Evolutionary conservation across 2,888 invertebrate genomes (phyloP).

Genomic region (Ferdinandea cuprea): DNA sequence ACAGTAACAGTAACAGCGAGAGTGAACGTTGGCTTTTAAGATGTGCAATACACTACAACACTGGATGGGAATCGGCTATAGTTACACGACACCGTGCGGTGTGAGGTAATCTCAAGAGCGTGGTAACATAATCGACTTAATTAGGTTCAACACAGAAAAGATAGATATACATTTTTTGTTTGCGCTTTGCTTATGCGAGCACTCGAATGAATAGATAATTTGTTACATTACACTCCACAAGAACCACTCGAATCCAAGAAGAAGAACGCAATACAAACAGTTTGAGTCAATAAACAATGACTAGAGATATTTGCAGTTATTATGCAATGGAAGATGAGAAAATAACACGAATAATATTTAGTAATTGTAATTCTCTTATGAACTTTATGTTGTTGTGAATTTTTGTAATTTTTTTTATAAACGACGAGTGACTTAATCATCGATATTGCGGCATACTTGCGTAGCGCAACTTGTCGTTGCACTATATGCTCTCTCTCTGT

Average conservation of each 20-base stretch:
- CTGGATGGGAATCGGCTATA: no score
- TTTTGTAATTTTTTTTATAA: slow-evolving; percentile 16
- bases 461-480: slow-evolving; percentile 18
- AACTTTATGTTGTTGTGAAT: not conserved
- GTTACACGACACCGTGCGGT: not conserved
- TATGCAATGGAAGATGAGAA: slow-evolving; percentile 50
- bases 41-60: slow-evolving; percentile 39
- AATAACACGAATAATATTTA: slow-evolving; percentile 28
- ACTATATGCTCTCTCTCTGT: slow-evolving; percentile 1
- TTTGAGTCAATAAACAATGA: slow-evolving; percentile 41
- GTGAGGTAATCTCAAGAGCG: slow-evolving; percentile 73
- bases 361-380: slow-evolving; percentile 59
- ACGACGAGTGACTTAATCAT: slow-evolving; percentile 57
- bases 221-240: slow-evolving; percentile 37
- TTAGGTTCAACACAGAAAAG: slow-evolving; percentile 55
- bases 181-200: no score
- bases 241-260: slow-evolving; percentile 49
- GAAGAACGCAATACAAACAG: not conserved
- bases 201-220: slow-evolving; percentile 41
- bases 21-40: slow-evolving; percentile 14
- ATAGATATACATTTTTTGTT: not conserved
- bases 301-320: slow-evolving; percentile 44
- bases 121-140: slow-evolving; percentile 68
- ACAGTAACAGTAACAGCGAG: slow-evolving; percentile 48
- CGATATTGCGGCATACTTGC: slow-evolving; percentile 40